Base-by-base conservation (phyloP, 30 jellyfish, hydroid and myxozoan species). In the Morbakka virulenta region DNA sequence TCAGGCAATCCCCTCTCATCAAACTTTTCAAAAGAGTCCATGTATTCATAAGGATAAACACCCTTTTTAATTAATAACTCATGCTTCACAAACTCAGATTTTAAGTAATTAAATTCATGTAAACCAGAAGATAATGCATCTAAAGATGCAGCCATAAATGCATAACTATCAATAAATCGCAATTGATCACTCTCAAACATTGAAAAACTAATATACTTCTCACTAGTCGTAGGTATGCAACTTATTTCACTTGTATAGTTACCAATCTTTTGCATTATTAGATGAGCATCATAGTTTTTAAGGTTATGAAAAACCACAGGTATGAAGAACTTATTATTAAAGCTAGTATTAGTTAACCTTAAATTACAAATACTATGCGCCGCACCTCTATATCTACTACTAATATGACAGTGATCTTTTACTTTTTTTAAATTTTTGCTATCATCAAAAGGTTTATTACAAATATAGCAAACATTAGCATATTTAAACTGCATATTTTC, bases 271-370 rank as follows among this genome's bases (percentile, higher is more conserved):
- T 69, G 93, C 93, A 53, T 36, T 2, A 81, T 81, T 21, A 49
- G 62, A 41, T 81, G 87, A 30, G 72, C 80, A 50, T 84, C 92
- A 67, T 75, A 75, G 11, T 74, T 74, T 66, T 68, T 41, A 13
- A 84, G 80, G 49, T 84, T 84, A 31, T 84, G 95, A 31, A 84
- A 63, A 2, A 84, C 47, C 33, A 51, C 79, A 4, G 95, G 86
- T 3, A 84, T 76, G n/a, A n/a, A n/a, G n/a, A n/a, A n/a, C 53
- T 84, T 84, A 33, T 69, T 32, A 20, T 69, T 53, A 53, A 69
- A 48, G 1, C 73, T 62, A 27, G 53, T 51, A 27, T 66, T 17
- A 41, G 50, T 24, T 48, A 65, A 77, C 69, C 68, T 57, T 32
- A 79, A 69, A 51, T 79, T 79, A 32, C 91, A 79, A 25, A 48